Evolutionary conservation across 2,888 invertebrate genomes (phyloP).

Genomic region (Dryobotodes eremita): DNA sequence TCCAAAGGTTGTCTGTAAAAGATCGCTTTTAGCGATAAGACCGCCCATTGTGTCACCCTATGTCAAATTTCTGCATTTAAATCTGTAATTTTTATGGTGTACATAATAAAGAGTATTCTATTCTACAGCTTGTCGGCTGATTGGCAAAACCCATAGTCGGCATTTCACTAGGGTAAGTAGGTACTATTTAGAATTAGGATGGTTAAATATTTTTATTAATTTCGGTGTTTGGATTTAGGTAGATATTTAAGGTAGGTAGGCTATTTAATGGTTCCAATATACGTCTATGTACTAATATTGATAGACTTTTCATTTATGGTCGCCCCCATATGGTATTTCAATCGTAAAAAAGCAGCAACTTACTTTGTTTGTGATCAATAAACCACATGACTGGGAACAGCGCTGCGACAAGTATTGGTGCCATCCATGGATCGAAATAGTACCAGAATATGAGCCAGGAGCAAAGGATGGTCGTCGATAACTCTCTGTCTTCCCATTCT

Average conservation of each 20-base stretch:
- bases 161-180: background rate
- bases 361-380: conserved; percentile 73
- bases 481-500: conserved; percentile 85
- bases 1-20: too few relatives aligned
- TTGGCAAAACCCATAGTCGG: background rate
- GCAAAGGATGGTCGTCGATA: conserved; percentile 72
- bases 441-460: conserved; percentile 83
- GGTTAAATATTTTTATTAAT: background rate
- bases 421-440: conserved; percentile 79
- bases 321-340: too few relatives aligned
- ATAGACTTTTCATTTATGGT: background rate
- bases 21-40: too few relatives aligned
- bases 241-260: too few relatives aligned
- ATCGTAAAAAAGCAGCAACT: conserved; percentile 50
- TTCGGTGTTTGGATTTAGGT: background rate
- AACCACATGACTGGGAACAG: conserved; percentile 80
- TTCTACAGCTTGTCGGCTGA: background rate
- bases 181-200: background rate
- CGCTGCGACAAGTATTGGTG: conserved; percentile 77
- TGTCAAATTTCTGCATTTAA: too few relatives aligned
- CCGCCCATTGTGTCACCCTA: too few relatives aligned
- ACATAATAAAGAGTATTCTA: too few relatives aligned
- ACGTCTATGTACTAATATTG: background rate
- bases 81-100: too few relatives aligned
- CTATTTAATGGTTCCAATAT: background rate